Evolutionary conservation across 1,140 invertebrate genomes (phyloP), one percentile per base, ranked within the genome.

Genomic region (Battus philenor): DNA sequence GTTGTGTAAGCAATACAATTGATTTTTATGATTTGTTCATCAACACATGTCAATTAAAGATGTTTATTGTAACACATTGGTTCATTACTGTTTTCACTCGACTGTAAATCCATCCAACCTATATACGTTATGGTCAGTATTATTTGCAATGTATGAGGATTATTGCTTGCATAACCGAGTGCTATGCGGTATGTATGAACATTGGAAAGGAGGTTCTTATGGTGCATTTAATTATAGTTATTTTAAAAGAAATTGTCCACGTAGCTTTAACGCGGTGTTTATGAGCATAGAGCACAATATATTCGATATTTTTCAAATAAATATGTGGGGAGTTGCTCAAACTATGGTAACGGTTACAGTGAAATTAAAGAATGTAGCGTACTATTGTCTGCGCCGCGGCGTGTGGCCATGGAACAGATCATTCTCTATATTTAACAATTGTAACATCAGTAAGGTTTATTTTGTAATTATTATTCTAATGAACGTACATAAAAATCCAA

Each of bases 191-290:
- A 55, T 46, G 50, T 49, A 50, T 31, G 53, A 58, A 61, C 53
- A 55, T 58, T 50, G 53, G 50, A 43, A 38, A 44, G 41, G 43
- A 65, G 50, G 54, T 56, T 71, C 52, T 63, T 68, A 80, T 84
- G 80, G 77, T 84, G 80, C 80, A 82, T 84, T 84, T 84, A 78
- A 78, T 57, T 71, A 65, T 84, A 81, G 73, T 78, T 78, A 73
- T 76, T 78, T 76, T 77, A 67, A 74, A 63, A n/a, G n/a, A 64
- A 73, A 69, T 59, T 82, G 77, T 80, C 80, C 73, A 78, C 65
- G 39, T 77, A 81, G 78, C 75, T 84, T 84, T 79, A 80, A 75
- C 50, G 72, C 75, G 50, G 58, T 63, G 54, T 75, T 55, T 73
- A 66, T 69, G 68, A 70, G 65, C 63, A 67, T 63, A 65, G 60